phyloP scores from a whole-genome alignment of 1,140 invertebrate genomes.

The Adoxophyes honmai region DNA sequence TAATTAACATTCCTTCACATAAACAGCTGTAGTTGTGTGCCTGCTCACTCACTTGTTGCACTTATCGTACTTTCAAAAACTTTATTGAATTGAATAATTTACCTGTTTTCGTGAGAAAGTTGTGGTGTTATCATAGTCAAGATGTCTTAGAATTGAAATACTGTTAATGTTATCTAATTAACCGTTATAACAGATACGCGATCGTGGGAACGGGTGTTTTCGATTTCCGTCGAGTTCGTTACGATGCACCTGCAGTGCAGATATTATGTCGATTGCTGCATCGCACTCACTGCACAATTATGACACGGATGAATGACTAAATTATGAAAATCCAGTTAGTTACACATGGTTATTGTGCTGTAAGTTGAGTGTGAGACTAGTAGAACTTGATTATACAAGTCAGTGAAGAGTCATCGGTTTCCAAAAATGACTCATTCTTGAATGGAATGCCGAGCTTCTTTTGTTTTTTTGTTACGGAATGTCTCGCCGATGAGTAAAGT shows the following conservation, averaged over 20 bases:
- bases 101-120: slow-evolving; percentile 66
- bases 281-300: slow-evolving; percentile 27
- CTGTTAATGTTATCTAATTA: slow-evolving; percentile 44
- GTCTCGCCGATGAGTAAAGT: slow-evolving; percentile 55
- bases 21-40: slow-evolving; percentile 46
- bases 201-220: slow-evolving; percentile 52
- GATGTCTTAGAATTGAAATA: slow-evolving; percentile 33
- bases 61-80: slow-evolving; percentile 61
- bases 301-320: slow-evolving; percentile 38
- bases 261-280: slow-evolving; percentile 39
- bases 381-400: slow-evolving; percentile 41
- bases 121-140: slow-evolving; percentile 51
- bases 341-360: slow-evolving; percentile 36
- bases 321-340: slow-evolving; percentile 47
- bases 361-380: slow-evolving; percentile 32
- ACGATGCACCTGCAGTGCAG: slow-evolving; percentile 69
- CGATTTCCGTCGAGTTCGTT: slow-evolving; percentile 42
- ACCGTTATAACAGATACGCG: slow-evolving; percentile 50
- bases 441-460: slow-evolving; percentile 60
- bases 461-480: slow-evolving; percentile 60
- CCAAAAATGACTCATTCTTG: slow-evolving; percentile 69
- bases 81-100: slow-evolving; percentile 37
- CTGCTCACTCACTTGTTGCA: slow-evolving; percentile 62
- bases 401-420: slow-evolving; percentile 43
- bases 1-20: slow-evolving; percentile 30